A percentile compares a stretch with the other conserved stretches of the same genome.
Conservation (phyloP, 2,888 invertebrate species). For the Chymomyza fuscimana region DNA sequence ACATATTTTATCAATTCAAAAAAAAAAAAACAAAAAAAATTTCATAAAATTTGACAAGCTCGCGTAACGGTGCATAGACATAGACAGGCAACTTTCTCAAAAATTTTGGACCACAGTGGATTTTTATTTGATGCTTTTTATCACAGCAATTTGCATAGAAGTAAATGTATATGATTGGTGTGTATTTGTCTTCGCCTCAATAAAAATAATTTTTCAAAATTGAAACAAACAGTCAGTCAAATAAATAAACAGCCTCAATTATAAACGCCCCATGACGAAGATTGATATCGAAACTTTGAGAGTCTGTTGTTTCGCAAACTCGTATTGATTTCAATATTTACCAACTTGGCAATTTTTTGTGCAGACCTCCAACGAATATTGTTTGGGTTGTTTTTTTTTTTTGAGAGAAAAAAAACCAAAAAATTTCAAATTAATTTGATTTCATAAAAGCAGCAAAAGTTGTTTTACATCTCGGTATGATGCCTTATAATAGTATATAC, state of each 20-base stretch:
- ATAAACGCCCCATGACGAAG: slow-evolving; percentile 9
- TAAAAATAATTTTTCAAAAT: slow-evolving; percentile 13
- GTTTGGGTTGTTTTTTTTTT: slow-evolving; percentile 37
- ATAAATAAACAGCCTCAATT: neutral
- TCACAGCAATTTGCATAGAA: neutral
- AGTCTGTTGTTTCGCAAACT: slow-evolving; percentile 9
- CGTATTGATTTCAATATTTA: slow-evolving; percentile 53
- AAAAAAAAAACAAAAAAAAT: slow-evolving; percentile 36
- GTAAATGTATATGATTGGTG: neutral
- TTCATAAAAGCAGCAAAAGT: slow-evolving; percentile 16
- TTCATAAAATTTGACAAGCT: slow-evolving; percentile 56
- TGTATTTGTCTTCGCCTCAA: neutral
- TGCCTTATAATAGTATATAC: neutral
- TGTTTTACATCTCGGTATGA: neutral
- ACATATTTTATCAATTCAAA: slow-evolving; percentile 30
- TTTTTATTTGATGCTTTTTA: neutral
- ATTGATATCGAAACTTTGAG: slow-evolving; percentile 14
- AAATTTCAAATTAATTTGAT: slow-evolving; percentile 48
- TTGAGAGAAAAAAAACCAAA: neutral
- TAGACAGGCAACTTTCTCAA: neutral
- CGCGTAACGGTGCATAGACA: neutral
- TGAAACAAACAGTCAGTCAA: neutral
- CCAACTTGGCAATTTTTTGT: slow-evolving; percentile 51
- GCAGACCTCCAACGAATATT: slow-evolving; percentile 19
- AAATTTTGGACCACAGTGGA: neutral